These are phyloP conservation scores for Hybos culiciformis DNA, from an alignment of 2,888 invertebrate species.

Conservation along the genomic window DNA sequence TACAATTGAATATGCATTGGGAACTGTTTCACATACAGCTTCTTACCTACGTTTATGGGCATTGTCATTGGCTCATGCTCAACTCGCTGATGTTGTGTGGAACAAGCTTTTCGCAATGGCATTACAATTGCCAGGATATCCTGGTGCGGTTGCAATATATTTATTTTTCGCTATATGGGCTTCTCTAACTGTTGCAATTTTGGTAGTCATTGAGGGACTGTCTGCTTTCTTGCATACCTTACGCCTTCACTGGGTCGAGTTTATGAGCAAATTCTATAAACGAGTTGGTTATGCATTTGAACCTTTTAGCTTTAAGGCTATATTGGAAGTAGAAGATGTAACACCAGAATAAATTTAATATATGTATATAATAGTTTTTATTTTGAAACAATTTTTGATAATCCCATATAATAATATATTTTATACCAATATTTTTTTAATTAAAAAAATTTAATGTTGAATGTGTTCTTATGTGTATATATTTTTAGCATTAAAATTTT, in stretches of 20 bases:
- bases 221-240: slow-evolving; percentile 97
- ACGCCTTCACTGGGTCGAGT: slow-evolving; percentile 96
- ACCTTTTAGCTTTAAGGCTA: slow-evolving; percentile 74
- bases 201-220: slow-evolving; percentile 97
- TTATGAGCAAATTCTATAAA: slow-evolving; percentile 88
- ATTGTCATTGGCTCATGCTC: slow-evolving; percentile 86
- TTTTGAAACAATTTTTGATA: too few relatives aligned
- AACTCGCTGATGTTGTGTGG: slow-evolving; percentile 84
- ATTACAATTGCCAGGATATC: slow-evolving; percentile 45
- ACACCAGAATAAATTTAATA: slow-evolving; percentile 3
- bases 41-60: slow-evolving; percentile 96
- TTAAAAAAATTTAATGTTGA: too few relatives aligned
- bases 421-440: too few relatives aligned
- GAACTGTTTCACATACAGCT: slow-evolving; percentile 93
- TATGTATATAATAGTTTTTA: too few relatives aligned
- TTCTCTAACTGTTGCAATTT: slow-evolving; percentile 78
- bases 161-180: slow-evolving; percentile 83
- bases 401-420: too few relatives aligned
- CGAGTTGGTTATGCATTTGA: slow-evolving; percentile 71
- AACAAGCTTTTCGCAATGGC: slow-evolving; percentile 73
- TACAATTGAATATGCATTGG: slow-evolving; percentile 92
- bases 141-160: slow-evolving; percentile 62
- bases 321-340: slow-evolving; percentile 45
- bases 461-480: too few relatives aligned
- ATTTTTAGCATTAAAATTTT: too few relatives aligned